A percentile compares a stretch with the other conserved stretches of the same genome.
Conservation (phyloP, 2,888 invertebrate genomes). For the Trileptium ribeirensis region DNA sequence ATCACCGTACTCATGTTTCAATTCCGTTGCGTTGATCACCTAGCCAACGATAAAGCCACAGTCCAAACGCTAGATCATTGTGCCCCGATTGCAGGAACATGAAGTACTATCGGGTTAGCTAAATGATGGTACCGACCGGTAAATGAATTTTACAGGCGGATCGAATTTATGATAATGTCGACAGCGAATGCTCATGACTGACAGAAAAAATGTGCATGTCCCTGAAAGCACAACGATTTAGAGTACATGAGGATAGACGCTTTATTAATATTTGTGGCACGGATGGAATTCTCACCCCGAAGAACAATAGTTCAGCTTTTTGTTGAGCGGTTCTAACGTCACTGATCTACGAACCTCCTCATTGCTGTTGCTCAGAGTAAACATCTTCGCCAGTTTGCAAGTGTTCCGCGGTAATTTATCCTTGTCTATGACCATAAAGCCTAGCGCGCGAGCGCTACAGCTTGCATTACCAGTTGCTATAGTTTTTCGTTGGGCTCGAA, state of each 20-base stretch:
- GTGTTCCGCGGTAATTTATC: no score
- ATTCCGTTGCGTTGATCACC: background rate
- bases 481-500: background rate
- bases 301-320: no score
- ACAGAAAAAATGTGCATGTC: background rate
- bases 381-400: background rate
- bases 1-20: background rate
- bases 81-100: background rate
- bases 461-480: background rate
- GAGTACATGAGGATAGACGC: no score
- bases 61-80: background rate
- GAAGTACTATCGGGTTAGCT: background rate
- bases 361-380: background rate
- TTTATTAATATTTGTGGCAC: no score
- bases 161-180: background rate
- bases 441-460: background rate
- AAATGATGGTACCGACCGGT: background rate
- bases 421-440: background rate
- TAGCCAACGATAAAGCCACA: background rate
- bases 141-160: background rate
- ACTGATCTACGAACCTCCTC: background rate
- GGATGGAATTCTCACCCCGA: no score
- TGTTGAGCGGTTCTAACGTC: background rate
- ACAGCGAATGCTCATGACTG: background rate
- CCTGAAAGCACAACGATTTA: no score